Conservation (phyloP, 2,888 invertebrate genomes). For the Sphaerophoria taeniata region DNA sequence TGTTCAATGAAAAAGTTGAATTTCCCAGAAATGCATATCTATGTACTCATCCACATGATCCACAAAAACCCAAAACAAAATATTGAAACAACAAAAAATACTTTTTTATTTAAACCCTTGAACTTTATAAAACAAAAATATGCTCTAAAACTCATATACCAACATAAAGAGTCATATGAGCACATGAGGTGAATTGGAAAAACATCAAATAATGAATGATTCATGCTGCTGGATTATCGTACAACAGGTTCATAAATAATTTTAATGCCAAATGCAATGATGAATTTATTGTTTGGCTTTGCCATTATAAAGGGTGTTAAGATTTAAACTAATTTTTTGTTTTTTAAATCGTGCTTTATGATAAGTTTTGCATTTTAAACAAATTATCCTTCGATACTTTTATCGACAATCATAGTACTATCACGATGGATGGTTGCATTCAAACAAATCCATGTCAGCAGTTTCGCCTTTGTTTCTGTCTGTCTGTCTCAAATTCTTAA, state of each 20-base stretch:
- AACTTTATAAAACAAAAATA: not conserved
- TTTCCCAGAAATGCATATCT: too few species aligned
- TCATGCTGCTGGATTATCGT: constrained; percentile 43
- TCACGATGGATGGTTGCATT: too few species aligned
- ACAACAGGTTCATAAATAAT: constrained; percentile 55
- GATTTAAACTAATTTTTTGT: not conserved
- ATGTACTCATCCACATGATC: too few species aligned
- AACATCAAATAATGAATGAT: constrained; percentile 52
- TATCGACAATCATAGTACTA: too few species aligned
- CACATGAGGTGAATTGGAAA: constrained; percentile 15
- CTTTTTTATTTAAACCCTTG: not conserved
- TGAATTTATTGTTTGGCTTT: constrained; percentile 12
- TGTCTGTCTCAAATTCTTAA: too few species aligned
- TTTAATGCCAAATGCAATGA: constrained; percentile 19
- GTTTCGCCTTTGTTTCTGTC: too few species aligned
- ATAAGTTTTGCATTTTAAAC: too few species aligned
- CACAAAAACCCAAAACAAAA: not conserved
- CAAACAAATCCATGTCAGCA: too few species aligned
- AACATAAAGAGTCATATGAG: not conserved
- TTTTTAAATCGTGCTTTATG: not conserved
- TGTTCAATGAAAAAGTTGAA: too few species aligned
- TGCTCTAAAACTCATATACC: not conserved
- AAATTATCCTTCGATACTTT: too few species aligned
- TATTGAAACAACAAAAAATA: not conserved
- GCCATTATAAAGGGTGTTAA: constrained; percentile 13